Conservation (phyloP, 2,113 vertebrate genomes). For the Podarcis muralis region DNA sequence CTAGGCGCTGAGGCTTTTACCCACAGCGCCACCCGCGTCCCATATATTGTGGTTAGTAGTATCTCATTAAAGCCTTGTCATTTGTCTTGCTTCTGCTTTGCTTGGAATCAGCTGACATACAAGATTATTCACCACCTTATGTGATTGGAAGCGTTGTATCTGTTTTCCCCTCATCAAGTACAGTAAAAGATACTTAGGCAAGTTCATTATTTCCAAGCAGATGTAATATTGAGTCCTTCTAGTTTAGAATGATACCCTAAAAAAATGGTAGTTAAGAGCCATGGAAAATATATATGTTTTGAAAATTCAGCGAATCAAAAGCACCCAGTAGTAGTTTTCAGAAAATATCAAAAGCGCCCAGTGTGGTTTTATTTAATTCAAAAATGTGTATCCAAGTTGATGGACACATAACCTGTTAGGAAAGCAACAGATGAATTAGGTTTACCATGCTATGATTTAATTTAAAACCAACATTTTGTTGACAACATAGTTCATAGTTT, state of each 20-base stretch:
- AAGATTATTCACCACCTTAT: conserved; percentile 43
- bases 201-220: conserved; percentile 4
- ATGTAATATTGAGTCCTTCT: conserved; percentile 47
- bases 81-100: conserved; percentile 33
- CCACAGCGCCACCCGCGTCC: too few relatives aligned
- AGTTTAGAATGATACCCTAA: conserved; percentile 10
- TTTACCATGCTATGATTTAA: conserved; percentile 64
- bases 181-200: conserved; percentile 15
- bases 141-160: conserved; percentile 16
- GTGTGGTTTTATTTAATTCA: conserved; percentile 16
- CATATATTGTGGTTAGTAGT: neutral
- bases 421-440: conserved; percentile 60
- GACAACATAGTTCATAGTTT: conserved; percentile 64
- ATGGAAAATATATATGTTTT: neutral
- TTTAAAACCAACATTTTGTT: conserved; percentile 67
- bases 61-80: conserved; percentile 37
- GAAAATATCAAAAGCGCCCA: neutral
- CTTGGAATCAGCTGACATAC: conserved; percentile 32
- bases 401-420: conserved; percentile 48
- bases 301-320: neutral
- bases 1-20: too few relatives aligned
- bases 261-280: neutral
- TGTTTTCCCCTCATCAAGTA: conserved; percentile 29
- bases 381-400: conserved; percentile 36
- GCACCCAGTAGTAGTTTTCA: too few relatives aligned